Percentiles rank a stretch among this genome's conserved stretches.
These are phyloP conservation scores for Spodoptera frugiperda DNA, from an alignment of 1,140 invertebrate species.

Conservation along the genomic window DNA sequence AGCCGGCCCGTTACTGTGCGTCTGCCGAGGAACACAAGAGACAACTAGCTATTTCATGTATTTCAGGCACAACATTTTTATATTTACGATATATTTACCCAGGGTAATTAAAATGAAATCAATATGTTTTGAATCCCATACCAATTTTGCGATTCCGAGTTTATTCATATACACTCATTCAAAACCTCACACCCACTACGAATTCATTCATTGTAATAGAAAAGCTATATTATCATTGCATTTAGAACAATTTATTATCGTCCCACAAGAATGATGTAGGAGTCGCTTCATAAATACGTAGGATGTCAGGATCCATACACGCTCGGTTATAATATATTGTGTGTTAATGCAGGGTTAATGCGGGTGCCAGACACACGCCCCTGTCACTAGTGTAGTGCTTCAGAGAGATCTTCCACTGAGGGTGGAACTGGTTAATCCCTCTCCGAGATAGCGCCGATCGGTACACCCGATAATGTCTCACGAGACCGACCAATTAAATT, in stretches of 20 bases:
- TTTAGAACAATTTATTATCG: constrained; percentile 1
- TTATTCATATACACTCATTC: background rate
- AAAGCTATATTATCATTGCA: too few relatives aligned
- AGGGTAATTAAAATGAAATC: too few relatives aligned
- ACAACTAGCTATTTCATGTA: constrained; percentile 1
- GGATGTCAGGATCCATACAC: constrained; percentile 23
- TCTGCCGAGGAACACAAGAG: constrained; percentile 10
- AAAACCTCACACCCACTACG: background rate
- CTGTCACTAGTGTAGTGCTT: constrained; percentile 37
- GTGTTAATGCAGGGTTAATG: constrained; percentile 45
- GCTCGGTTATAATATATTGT: constrained; percentile 28
- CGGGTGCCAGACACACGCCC: constrained; percentile 34
- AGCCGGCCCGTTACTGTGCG: constrained; percentile 34
- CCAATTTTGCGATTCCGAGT: too few relatives aligned
- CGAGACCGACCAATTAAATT: constrained; percentile 39
- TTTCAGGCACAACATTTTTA: background rate
- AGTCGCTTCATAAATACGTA: constrained; percentile 16
- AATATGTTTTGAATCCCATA: too few relatives aligned
- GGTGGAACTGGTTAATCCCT: constrained; percentile 34
- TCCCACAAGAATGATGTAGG: background rate
- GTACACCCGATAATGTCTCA: constrained; percentile 28
- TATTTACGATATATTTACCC: too few relatives aligned
- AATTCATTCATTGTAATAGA: background rate
- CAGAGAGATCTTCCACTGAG: constrained; percentile 5
- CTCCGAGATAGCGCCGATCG: constrained; percentile 21